Conservation (phyloP, 2,113 vertebrate genomes). For the Illadopsis cleaveri region DNA sequence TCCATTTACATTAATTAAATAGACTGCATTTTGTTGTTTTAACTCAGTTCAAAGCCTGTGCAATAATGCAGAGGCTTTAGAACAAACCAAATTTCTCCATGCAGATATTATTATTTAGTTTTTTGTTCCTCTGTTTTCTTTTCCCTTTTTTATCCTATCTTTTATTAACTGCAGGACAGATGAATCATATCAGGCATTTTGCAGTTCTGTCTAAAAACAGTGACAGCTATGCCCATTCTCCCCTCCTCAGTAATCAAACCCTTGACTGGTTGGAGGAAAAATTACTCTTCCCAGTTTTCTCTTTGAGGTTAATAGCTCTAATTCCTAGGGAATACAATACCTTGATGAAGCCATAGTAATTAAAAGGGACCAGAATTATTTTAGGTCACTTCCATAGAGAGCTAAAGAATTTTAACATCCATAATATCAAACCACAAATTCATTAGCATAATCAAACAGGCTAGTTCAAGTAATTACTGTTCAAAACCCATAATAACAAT, state of each 20-base stretch:
- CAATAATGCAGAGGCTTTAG: not conserved
- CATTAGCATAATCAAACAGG: slow-evolving; percentile 30
- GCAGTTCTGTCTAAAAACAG: not conserved
- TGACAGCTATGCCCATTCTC: not conserved
- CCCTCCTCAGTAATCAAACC: not conserved
- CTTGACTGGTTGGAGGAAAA: not conserved
- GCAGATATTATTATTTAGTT: not conserved
- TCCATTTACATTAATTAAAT: not conserved
- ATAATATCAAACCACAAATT: slow-evolving; percentile 30
- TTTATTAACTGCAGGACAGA: not conserved
- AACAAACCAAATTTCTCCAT: not conserved
- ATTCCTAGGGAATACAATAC: slow-evolving; percentile 22
- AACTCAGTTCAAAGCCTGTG: not conserved
- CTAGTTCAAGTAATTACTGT: slow-evolving; percentile 30
- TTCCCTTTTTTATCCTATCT: not conserved
- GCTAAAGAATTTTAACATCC: not conserved
- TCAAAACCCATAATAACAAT: not conserved
- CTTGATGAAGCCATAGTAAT: not conserved
- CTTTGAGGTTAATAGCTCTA: not conserved
- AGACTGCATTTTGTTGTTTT: not conserved
- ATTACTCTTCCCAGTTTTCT: not conserved
- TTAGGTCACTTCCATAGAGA: slow-evolving; percentile 7
- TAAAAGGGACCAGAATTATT: slow-evolving; percentile 20
- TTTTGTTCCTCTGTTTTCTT: not conserved
- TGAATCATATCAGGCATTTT: not conserved